A percentile compares a stretch with the other conserved stretches of the same genome.
Conservation (phyloP, 2,113 vertebrate genomes). For the Emydura subglobosa region DNA sequence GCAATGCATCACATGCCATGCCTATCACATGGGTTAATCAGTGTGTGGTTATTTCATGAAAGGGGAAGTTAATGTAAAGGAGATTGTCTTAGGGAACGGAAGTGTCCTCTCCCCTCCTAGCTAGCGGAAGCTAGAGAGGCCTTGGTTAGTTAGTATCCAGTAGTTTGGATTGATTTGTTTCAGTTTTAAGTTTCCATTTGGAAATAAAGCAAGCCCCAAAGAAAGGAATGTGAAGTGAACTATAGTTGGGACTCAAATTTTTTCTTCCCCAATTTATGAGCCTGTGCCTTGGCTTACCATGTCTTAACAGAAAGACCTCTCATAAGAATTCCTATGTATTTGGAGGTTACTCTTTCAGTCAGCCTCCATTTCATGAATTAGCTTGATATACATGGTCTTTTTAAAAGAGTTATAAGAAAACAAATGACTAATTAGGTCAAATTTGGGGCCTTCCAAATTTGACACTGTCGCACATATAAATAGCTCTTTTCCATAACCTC, state of each 20-base stretch:
- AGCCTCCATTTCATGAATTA: slow-evolving; percentile 59
- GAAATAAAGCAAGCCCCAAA: neutral
- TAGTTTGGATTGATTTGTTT: neutral
- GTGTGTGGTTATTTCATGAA: neutral
- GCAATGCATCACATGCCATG: neutral
- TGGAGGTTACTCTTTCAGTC: slow-evolving; percentile 67
- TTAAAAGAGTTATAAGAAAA: slow-evolving; percentile 62
- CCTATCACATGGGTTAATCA: neutral
- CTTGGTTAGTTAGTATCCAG: neutral
- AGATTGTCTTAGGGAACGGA: neutral
- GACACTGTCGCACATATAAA: slow-evolving; percentile 35
- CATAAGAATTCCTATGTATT: slow-evolving; percentile 53
- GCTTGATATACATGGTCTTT: slow-evolving; percentile 20
- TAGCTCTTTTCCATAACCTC: neutral
- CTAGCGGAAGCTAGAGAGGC: fast-evolving
- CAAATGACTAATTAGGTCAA: slow-evolving; percentile 75
- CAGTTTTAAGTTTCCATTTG: slow-evolving; percentile 39
- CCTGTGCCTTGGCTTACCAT: slow-evolving; percentile 55
- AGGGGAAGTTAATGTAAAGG: neutral
- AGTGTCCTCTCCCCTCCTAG: neutral
- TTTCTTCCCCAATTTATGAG: neutral
- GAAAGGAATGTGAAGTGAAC: slow-evolving; percentile 1
- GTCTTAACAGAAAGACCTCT: slow-evolving; percentile 51
- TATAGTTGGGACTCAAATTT: slow-evolving; percentile 25
- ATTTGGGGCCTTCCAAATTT: slow-evolving; percentile 67